phyloP scores from a whole-genome alignment of 2,113 vertebrate species.

The Oncorhynchus masou region DNA sequence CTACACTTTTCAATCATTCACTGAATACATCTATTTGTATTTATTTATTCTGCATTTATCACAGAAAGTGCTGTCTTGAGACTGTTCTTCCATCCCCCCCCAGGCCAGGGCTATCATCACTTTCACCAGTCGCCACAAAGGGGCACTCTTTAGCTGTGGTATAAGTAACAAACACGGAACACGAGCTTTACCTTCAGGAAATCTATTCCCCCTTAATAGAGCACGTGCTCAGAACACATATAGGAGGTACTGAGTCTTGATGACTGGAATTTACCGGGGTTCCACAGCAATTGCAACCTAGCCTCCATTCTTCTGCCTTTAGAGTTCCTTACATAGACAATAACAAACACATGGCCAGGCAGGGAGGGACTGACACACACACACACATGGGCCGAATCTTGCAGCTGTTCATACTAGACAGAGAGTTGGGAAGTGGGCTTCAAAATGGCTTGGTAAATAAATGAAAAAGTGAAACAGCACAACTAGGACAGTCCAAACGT shows the following conservation, averaged over 20 bases:
- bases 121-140: constrained; percentile 39
- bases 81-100: too few relatives aligned
- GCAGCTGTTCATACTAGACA: constrained; percentile 69
- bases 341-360: constrained; percentile 56
- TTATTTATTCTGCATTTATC: too few relatives aligned
- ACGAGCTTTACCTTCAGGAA: neutral
- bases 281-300: constrained; percentile 33
- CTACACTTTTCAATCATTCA: too few relatives aligned
- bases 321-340: constrained; percentile 39
- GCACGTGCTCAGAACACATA: neutral
- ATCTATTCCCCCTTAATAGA: neutral
- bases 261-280: constrained; percentile 22
- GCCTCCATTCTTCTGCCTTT: constrained; percentile 25
- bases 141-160: constrained; percentile 22
- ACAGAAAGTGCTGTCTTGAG: too few relatives aligned
- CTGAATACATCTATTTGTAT: too few relatives aligned
- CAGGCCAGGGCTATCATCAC: too few relatives aligned
- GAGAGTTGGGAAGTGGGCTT: neutral
- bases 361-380: constrained; percentile 11
- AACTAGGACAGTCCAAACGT: neutral
- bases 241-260: neutral
- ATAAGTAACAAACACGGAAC: neutral
- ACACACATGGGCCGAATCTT: constrained; percentile 26
- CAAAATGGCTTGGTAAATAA: constrained; percentile 43
- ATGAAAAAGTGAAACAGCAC: neutral